phyloP scores from a whole-genome alignment of 2,888 invertebrate genomes.

The Trisateles emortualis region DNA sequence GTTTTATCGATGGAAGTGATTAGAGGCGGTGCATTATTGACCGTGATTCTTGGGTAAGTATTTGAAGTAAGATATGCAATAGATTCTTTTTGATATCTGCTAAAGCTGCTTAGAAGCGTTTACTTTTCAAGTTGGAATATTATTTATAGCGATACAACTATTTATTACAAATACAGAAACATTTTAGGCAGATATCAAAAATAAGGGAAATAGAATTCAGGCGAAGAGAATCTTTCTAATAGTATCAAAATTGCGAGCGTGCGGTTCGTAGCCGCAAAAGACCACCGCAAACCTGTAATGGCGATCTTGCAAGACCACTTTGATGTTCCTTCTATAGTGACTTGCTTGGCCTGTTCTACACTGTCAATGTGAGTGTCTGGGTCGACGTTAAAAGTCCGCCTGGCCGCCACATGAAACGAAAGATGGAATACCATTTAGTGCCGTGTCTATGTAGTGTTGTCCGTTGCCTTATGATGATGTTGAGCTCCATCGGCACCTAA shows the following conservation, averaged over 20 bases:
- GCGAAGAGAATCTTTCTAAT: conserved; percentile 84
- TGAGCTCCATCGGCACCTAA: conserved; percentile 43
- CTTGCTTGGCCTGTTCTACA: conserved; percentile 98
- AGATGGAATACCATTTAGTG: conserved; percentile 79
- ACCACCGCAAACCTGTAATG: conserved; percentile 96
- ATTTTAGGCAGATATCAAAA: conserved; percentile 77
- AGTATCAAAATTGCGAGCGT: conserved; percentile 84
- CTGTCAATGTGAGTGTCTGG: conserved; percentile 99
- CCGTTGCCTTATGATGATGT: conserved; percentile 45
- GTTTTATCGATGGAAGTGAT: conserved; percentile 75
- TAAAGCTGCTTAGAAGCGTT: conserved; percentile 39
- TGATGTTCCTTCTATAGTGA: conserved; percentile 99
- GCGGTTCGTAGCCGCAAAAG: conserved; percentile 85
- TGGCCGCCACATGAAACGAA: conserved; percentile 88
- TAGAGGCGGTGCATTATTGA: conserved; percentile 82
- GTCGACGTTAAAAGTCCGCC: conserved; percentile 99
- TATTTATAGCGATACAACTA: conserved; percentile 26
- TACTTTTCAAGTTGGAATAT: conserved; percentile 32
- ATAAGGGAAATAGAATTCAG: conserved; percentile 74
- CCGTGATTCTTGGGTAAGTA: conserved; percentile 79
- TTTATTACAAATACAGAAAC: conserved; percentile 29
- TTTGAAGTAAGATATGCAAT: conserved; percentile 77
- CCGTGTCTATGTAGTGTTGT: conserved; percentile 67
- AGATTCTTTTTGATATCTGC: conserved; percentile 76
- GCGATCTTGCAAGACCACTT: conserved; percentile 99